phyloP scores from a whole-genome alignment of 2,797 vertebrate genomes.

The Dallia pectoralis region DNA sequence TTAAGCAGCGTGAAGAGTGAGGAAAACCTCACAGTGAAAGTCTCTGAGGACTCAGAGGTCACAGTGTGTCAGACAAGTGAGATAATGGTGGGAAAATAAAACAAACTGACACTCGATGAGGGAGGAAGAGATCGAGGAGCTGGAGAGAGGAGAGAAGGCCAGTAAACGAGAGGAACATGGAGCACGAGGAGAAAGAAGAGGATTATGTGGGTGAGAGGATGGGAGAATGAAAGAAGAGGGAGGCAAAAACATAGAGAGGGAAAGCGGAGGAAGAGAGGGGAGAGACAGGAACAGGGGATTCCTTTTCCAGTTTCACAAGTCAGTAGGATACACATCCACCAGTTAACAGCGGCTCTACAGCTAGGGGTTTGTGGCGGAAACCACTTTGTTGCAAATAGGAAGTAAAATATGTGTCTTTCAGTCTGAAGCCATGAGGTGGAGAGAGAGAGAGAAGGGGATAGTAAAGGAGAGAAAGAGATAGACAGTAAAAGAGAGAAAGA shows the following conservation, averaged over 20 bases:
- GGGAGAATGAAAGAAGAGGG: neutral
- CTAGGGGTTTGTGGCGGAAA: conserved; percentile 71
- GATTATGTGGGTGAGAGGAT: neutral
- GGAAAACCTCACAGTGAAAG: conserved; percentile 60
- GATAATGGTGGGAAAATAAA: conserved; percentile 22
- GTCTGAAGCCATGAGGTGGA: neutral
- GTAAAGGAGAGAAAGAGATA: too few relatives aligned
- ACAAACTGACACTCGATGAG: neutral
- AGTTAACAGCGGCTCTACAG: conserved; percentile 71
- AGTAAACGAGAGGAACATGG: neutral
- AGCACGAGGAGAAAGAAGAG: neutral
- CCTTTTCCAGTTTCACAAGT: conserved; percentile 25
- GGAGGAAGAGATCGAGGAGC: neutral
- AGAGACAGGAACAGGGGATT: conserved; percentile 34
- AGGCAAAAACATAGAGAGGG: conserved; percentile 14
- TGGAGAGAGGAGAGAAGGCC: neutral
- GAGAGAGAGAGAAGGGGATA: neutral
- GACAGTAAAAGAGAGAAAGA: too few relatives aligned
- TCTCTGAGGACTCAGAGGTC: conserved; percentile 57
- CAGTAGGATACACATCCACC: conserved; percentile 68
- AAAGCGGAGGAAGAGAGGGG: conserved; percentile 31
- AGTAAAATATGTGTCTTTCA: conserved; percentile 69
- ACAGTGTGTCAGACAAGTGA: conserved; percentile 43
- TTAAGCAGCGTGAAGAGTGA: conserved; percentile 64
- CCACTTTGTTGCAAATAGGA: conserved; percentile 70